Conservation (phyloP, 2,113 vertebrate species). For the Limanda limanda region DNA sequence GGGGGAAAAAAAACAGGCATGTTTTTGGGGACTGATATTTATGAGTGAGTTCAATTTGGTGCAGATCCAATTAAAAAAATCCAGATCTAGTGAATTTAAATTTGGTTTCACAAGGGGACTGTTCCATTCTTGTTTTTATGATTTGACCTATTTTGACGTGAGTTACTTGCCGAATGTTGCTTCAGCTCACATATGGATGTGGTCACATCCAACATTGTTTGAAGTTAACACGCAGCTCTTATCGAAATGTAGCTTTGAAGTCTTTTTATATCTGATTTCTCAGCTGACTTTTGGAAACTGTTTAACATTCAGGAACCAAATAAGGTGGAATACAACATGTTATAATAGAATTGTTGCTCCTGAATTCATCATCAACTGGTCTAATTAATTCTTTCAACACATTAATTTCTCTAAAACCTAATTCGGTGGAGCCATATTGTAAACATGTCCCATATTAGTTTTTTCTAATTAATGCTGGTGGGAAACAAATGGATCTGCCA, state of each 20-base stretch:
- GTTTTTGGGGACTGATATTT: background rate
- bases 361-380: background rate
- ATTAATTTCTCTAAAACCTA: constrained; percentile 2
- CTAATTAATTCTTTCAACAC: constrained; percentile 11
- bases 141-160: constrained; percentile 9
- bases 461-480: constrained; percentile 31
- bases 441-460: constrained; percentile 45
- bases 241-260: constrained; percentile 27
- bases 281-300: background rate
- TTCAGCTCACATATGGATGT: constrained; percentile 31
- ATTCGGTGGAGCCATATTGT: constrained; percentile 14
- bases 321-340: too few relatives aligned
- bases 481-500: constrained; percentile 15
- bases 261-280: background rate
- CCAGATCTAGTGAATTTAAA: background rate
- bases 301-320: too few relatives aligned
- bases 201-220: constrained; percentile 16
- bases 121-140: background rate
- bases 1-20: too few relatives aligned
- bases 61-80: background rate
- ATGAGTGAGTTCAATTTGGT: background rate
- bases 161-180: constrained; percentile 8
- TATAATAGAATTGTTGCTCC: too few relatives aligned
- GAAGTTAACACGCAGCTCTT: constrained; percentile 16
- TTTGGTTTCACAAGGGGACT: too few relatives aligned